Base-by-base conservation (phyloP, 2,888 invertebrate genomes). In the Thera britannica region DNA sequence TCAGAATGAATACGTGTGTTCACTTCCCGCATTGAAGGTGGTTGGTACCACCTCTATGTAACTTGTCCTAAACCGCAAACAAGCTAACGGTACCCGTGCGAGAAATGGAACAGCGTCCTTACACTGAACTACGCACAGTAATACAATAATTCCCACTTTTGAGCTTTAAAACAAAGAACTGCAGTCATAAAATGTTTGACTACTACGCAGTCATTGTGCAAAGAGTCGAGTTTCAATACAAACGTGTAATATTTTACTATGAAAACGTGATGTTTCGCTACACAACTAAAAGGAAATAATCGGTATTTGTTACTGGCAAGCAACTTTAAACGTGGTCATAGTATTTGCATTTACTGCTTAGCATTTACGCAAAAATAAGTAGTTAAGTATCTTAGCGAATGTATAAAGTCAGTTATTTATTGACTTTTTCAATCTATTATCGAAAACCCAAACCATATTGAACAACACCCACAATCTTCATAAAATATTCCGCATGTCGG, bases 211-310 rank as follows among this genome's bases (percentile, higher is more conserved):
- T 71, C 76, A 76, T 76, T 67, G 76, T 74, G 78, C 74, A 73
- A 64, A 78, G 83, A 72, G 71, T 84, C 78, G 68, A 73, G 74
- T 85, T 85, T 81, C 85, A 83, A 76, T 73, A 75, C 74, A 77
- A 79, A 81, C 77, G 74, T 73, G 73, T 77, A 78, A 79, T 81
- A 81, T 82, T 84, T 84, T 79, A 82, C 81, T 81, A 77, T 79
- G 79, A 77, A 83, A 83, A 83, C 84, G 85, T 85, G 83, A 84
- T 82, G 81, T 84, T 83, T 81, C 82, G 70, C 70, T 72, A 71
- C 61, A 61, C 51, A 67, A 65, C 64, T 64, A 70, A 66, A 69
- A 66, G 52, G 66, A 62, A 70, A 70, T 62, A 66, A 64, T 66
- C 52, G 54, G 60, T 41, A 62, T 67, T 67, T 68, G 58, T 67